These are phyloP conservation scores for Eubasilissa splendida DNA, from an alignment of 2,888 invertebrate species.

Conservation along the genomic window DNA sequence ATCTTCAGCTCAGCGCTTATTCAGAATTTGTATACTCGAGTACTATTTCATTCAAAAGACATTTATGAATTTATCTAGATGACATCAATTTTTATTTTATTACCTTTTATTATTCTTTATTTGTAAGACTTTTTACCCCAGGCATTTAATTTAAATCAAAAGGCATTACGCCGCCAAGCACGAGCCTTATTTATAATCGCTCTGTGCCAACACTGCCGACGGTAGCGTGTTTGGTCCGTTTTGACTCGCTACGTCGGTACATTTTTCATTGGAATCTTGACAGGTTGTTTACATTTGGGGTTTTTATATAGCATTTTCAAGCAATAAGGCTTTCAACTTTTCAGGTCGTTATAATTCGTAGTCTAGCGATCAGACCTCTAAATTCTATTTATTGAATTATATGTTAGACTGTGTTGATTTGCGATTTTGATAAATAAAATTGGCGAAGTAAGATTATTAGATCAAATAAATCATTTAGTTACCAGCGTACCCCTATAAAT, in stretches of 20 bases:
- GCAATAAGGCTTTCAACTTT: no score
- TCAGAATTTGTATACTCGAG: no score
- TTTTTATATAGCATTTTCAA: not conserved
- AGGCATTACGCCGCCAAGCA: not conserved
- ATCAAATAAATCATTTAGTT: no score
- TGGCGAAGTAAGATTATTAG: no score
- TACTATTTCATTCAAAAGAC: not conserved
- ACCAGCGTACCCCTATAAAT: no score
- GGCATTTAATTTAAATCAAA: not conserved
- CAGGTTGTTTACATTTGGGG: conserved; percentile 1
- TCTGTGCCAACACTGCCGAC: conserved; percentile 2
- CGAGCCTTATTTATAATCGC: not conserved
- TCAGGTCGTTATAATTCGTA: no score
- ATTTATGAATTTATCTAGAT: not conserved
- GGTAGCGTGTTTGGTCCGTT: conserved; percentile 1
- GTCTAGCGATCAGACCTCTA: no score
- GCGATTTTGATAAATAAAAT: no score
- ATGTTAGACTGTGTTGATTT: no score
- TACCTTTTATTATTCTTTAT: not conserved
- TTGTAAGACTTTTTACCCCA: not conserved
- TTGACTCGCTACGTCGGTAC: not conserved
- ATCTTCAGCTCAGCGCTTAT: no score
- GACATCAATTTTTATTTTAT: not conserved
- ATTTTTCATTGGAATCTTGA: not conserved
- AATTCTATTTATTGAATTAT: no score